Percentiles rank a stretch among this genome's conserved stretches.
Evolutionary conservation across 2,113 vertebrate species (phyloP).

Genomic region (Phrynosoma platyrhinos): DNA sequence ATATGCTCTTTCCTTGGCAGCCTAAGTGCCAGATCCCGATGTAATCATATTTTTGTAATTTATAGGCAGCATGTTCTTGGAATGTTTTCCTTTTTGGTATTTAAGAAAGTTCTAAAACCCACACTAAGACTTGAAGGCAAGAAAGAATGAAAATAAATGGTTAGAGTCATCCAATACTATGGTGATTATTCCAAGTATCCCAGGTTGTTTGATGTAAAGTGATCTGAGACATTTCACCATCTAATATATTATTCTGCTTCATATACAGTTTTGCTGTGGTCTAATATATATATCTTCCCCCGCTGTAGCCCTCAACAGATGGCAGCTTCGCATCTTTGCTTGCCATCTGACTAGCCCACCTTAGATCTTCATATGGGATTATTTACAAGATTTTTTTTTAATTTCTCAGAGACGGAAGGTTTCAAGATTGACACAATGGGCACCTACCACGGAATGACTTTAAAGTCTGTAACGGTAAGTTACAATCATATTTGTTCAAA

Average conservation of each 20-base stretch:
- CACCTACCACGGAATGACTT: slow-evolving; percentile 98
- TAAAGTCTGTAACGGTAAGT: slow-evolving; percentile 99
- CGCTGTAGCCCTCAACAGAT: background rate
- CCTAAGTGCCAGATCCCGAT: too few species aligned
- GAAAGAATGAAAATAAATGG: background rate
- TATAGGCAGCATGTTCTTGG: background rate
- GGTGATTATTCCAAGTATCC: background rate
- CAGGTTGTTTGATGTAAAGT: background rate
- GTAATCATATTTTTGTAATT: too few species aligned
- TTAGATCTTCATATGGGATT: background rate
- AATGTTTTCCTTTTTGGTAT: background rate
- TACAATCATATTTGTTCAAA: background rate
- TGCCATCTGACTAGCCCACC: background rate
- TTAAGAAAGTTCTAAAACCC: background rate
- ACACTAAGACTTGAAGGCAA: background rate
- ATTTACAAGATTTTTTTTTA: slow-evolving; percentile 33
- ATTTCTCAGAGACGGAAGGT: slow-evolving; percentile 92
- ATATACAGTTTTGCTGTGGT: background rate
- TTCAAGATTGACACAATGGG: slow-evolving; percentile 99
- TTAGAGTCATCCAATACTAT: background rate
- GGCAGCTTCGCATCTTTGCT: background rate
- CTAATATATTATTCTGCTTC: background rate
- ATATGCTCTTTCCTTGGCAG: too few species aligned
- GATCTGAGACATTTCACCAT: background rate
- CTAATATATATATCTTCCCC: background rate